These are phyloP conservation scores for Misgurnus mizolepis DNA, from an alignment of 2,113 vertebrate species.

Conservation along the genomic window DNA sequence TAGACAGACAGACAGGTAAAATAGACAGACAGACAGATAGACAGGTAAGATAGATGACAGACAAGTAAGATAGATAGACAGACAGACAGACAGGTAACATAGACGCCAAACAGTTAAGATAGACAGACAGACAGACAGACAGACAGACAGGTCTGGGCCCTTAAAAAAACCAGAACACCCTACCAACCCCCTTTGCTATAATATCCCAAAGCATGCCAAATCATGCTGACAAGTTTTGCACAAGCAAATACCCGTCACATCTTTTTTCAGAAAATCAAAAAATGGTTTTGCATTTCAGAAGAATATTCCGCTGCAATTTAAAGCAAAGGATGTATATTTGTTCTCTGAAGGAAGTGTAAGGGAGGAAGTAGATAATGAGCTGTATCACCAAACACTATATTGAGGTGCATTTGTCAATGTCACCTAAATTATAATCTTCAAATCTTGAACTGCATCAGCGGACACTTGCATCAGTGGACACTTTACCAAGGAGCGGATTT, in stretches of 20 bases:
- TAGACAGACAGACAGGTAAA: too few species aligned
- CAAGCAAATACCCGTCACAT: background rate
- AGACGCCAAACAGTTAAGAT: too few species aligned
- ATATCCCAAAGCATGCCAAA: background rate
- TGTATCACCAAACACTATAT: slow-evolving; percentile 24
- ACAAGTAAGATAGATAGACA: too few species aligned
- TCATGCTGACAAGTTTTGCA: background rate
- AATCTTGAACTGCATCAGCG: background rate
- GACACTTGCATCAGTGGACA: background rate
- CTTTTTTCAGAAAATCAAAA: too few species aligned
- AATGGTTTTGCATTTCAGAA: background rate
- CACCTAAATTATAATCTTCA: background rate
- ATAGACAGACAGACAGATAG: too few species aligned
- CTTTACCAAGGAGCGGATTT: background rate
- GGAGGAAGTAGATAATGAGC: slow-evolving; percentile 40
- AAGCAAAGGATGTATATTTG: background rate
- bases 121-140: too few species aligned
- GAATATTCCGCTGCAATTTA: background rate
- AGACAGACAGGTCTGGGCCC: too few species aligned
- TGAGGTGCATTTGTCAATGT: slow-evolving; percentile 27
- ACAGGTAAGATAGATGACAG: too few species aligned
- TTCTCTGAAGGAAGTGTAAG: slow-evolving; percentile 27
- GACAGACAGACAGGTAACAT: too few species aligned
- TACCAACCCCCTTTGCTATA: too few species aligned
- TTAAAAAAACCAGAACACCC: too few species aligned